A percentile compares a stretch with the other conserved stretches of the same genome.
These are phyloP conservation scores for Macrophya alboannulata DNA, from an alignment of 2,888 invertebrate genomes.

Conservation along the genomic window DNA sequence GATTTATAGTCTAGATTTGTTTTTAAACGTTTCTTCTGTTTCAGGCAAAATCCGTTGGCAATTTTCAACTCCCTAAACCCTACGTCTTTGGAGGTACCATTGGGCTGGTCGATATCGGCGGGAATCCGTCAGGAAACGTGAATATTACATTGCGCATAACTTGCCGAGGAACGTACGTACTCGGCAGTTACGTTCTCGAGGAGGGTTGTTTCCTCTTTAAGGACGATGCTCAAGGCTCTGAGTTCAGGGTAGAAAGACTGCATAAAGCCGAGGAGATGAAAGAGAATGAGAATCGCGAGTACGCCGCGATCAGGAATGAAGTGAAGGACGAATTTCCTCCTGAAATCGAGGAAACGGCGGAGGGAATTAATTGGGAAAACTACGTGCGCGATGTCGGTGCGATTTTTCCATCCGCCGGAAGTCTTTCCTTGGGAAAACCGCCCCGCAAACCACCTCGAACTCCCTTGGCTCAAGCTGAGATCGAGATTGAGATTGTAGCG, in stretches of 20 bases:
- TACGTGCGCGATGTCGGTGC: conserved; percentile 61
- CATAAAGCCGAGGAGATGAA: neutral
- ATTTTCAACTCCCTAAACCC: conserved; percentile 40
- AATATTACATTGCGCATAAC: conserved; percentile 59
- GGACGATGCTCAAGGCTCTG: conserved; percentile 57
- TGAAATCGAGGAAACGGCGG: neutral
- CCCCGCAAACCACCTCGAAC: conserved; percentile 57
- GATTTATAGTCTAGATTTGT: neutral
- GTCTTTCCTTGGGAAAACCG: conserved; percentile 62
- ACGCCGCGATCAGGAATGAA: neutral
- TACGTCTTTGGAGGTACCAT: conserved; percentile 65
- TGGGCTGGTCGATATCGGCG: conserved; percentile 64
- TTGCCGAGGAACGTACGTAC: conserved; percentile 62
- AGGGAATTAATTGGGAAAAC: conserved; percentile 33
- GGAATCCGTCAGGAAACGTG: conserved; percentile 63
- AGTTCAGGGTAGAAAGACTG: conserved; percentile 54
- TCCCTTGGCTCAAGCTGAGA: conserved; percentile 11
- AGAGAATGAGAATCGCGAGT: neutral
- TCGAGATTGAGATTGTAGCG: conserved; percentile 48
- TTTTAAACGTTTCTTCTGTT: neutral
- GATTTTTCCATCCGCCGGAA: conserved; percentile 61
- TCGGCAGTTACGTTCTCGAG: conserved; percentile 60
- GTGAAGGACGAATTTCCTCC: neutral
- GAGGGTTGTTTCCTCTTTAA: conserved; percentile 62
- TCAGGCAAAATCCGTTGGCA: neutral